Percentiles rank a stretch among this genome's conserved stretches.
These are phyloP conservation scores for Perdita meconis DNA, from an alignment of 2,888 invertebrate genomes.

Conservation along the genomic window DNA sequence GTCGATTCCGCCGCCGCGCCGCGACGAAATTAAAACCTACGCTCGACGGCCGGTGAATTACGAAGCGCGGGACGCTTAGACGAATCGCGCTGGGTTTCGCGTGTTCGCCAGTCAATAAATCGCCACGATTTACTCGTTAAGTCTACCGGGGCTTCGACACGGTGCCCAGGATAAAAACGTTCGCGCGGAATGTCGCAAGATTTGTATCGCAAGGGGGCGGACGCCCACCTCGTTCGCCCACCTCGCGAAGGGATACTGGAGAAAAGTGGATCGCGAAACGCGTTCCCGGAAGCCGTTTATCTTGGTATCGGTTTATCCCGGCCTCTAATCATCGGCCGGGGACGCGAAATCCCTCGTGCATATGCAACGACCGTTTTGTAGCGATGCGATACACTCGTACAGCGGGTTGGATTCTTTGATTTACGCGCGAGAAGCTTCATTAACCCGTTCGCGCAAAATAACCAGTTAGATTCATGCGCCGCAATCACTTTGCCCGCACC, in stretches of 20 bases:
- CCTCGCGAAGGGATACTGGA: slow-evolving; percentile 27
- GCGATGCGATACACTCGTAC: slow-evolving; percentile 21
- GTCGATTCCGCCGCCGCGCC: neutral
- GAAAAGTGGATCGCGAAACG: slow-evolving; percentile 58
- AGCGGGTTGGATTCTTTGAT: slow-evolving; percentile 48
- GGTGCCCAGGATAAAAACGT: neutral
- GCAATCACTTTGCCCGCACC: too few species aligned
- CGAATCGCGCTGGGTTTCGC: neutral
- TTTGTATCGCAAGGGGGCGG: slow-evolving; percentile 18
- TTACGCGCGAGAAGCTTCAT: slow-evolving; percentile 18
- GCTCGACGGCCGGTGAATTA: neutral
- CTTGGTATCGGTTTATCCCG: slow-evolving; percentile 72
- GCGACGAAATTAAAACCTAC: slow-evolving; percentile 28
- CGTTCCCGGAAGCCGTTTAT: slow-evolving; percentile 59
- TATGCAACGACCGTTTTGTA: slow-evolving; percentile 68
- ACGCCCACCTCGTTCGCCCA: too few species aligned
- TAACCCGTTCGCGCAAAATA: neutral
- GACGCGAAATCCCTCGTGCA: slow-evolving; percentile 68
- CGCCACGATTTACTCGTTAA: neutral
- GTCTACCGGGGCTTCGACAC: neutral
- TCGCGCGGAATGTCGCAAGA: slow-evolving; percentile 9
- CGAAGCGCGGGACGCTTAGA: slow-evolving; percentile 5
- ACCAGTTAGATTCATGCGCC: too few species aligned
- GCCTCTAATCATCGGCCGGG: slow-evolving; percentile 69
- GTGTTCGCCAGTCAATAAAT: slow-evolving; percentile 28